Conservation (phyloP, 2,113 vertebrate genomes). For the Trematomus loennbergii region DNA sequence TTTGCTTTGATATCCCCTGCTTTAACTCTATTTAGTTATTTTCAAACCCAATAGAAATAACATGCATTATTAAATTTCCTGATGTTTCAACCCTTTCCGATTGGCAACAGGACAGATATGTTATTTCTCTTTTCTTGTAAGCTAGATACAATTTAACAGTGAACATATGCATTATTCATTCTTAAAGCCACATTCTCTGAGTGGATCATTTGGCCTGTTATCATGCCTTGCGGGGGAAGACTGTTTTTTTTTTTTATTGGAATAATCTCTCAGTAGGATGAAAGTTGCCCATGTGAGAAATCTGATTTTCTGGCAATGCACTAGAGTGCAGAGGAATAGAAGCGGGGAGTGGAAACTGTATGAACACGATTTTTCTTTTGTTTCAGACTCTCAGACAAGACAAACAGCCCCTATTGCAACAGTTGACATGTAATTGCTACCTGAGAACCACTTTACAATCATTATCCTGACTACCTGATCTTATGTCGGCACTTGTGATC, state of each 20-base stretch:
- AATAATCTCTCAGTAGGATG: conserved; percentile 82
- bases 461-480: conserved; percentile 69
- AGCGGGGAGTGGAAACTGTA: conserved; percentile 48
- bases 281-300: conserved; percentile 82
- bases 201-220: conserved; percentile 58
- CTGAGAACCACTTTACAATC: conserved; percentile 70
- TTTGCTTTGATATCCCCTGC: not conserved
- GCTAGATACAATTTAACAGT: conserved; percentile 68
- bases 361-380: conserved; percentile 58
- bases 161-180: conserved; percentile 81
- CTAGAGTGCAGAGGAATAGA: conserved; percentile 56
- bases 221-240: conserved; percentile 77
- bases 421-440: conserved; percentile 69
- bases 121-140: conserved; percentile 19
- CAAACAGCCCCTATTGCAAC: conserved; percentile 46
- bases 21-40: not conserved
- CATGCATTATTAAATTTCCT: conserved; percentile 40
- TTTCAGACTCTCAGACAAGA: conserved; percentile 65
- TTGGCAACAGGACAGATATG: conserved; percentile 47
- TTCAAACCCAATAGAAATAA: conserved; percentile 19
- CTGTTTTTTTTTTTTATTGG: conserved; percentile 84
- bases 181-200: conserved; percentile 77
- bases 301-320: conserved; percentile 80
- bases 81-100: conserved; percentile 53
- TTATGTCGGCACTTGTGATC: conserved; percentile 59